Evolutionary conservation across 2,113 vertebrate genomes (phyloP), one percentile per base, ranked within the genome.

Genomic region (Heptranchias perlo): DNA sequence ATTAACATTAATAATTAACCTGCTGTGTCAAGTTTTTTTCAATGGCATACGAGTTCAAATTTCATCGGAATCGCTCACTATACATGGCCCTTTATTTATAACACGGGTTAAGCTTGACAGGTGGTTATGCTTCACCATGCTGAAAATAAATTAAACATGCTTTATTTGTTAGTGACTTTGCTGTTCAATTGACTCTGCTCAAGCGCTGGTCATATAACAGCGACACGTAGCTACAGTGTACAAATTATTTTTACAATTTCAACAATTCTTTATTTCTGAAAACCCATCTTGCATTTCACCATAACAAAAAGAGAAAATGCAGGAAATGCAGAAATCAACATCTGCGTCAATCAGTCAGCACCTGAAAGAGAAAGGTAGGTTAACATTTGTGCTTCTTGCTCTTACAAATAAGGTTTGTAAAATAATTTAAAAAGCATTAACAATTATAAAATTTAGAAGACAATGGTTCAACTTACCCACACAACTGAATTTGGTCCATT

Each of bases 141-240:
- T 89, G 86, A 89, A 87, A 89, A 93, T 62, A 93, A 62, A 91
- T 35, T 91, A 62, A 93, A 93, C 23, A 5, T 62, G 16, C 58
- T 93, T 93, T 4, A 93, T 62, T 93, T 93, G 54, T 62, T 62
- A 39, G 31, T n/a, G n/a, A 39, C 58, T 39, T 93, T 64, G 58
- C 4, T 93, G 31, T 93, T 93, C 89, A 93, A 93, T 39, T 93
- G 58, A 61, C 35, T 93, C 35, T 10, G 35, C 35, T 93, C 31
- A 62, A 93, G 5, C 23, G 58, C 35, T 39, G 8, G 89, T 62
- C 54, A 91, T 39, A 62, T 58, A 62, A 35, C 62, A 31, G 76
- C 21, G 89, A 62, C 54, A 61, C 8, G 35, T 23, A 39, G 89
- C 54, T 64, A n/a, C 5, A 93, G n/a, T 23, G 23, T 21, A 62